Conservation (phyloP, 2,113 vertebrate species). For the Oncorhynchus mykiss region DNA sequence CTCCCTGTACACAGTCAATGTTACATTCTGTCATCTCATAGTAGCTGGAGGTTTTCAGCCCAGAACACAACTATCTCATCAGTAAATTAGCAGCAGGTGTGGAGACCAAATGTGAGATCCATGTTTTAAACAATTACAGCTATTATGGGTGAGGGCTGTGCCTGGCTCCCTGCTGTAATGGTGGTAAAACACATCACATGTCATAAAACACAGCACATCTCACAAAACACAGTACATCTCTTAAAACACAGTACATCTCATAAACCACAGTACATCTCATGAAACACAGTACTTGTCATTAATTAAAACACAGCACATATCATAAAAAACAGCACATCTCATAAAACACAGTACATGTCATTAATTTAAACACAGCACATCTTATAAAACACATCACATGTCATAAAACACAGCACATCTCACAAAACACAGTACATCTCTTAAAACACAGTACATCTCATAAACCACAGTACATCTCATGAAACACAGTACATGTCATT, state of each 20-base stretch:
- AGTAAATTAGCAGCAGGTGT: slow-evolving; percentile 49
- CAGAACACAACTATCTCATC: slow-evolving; percentile 7
- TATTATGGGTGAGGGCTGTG: slow-evolving; percentile 47
- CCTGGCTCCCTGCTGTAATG: slow-evolving; percentile 41
- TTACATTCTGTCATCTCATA: not conserved
- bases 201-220: too few species aligned
- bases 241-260: too few species aligned
- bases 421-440: too few species aligned
- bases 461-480: not conserved
- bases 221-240: too few species aligned
- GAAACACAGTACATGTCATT: too few species aligned
- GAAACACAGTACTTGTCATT: too few species aligned
- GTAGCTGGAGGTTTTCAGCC: not conserved
- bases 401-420: too few species aligned
- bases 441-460: slow-evolving; percentile 35
- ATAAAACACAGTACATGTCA: not conserved
- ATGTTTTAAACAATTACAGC: slow-evolving; percentile 51
- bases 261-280: too few species aligned
- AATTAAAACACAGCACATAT: too few species aligned
- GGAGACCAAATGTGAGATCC: slow-evolving; percentile 23
- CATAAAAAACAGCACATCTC: too few species aligned
- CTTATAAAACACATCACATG: too few species aligned
- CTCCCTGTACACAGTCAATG: not conserved
- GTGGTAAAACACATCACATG: slow-evolving; percentile 27
- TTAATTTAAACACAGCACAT: not conserved